A percentile compares a stretch with the other conserved stretches of the same genome.
Evolutionary conservation across 2,113 vertebrate genomes (phyloP).

Genomic region (Anguilla japonica): DNA sequence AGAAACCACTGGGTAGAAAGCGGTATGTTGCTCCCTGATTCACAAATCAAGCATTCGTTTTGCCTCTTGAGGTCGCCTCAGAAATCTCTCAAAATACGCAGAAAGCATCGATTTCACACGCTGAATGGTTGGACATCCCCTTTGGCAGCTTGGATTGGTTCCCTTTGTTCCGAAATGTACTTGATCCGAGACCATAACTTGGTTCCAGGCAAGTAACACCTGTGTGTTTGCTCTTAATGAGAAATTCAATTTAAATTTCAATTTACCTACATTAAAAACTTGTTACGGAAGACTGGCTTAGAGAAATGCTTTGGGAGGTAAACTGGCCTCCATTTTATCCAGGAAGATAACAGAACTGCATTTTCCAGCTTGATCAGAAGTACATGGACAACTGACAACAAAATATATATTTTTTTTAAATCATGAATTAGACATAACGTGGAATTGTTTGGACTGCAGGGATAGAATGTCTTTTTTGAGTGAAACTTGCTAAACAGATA

Average conservation of each 20-base stretch:
- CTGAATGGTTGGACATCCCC: neutral
- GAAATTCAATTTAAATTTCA: neutral
- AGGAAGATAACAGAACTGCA: neutral
- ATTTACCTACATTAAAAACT: neutral
- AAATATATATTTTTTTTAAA: neutral
- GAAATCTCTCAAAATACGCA: neutral
- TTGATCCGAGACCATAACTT: neutral
- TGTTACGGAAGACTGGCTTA: neutral
- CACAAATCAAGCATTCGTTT: neutral
- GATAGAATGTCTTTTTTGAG: neutral
- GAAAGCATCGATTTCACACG: neutral
- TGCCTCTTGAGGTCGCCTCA: neutral
- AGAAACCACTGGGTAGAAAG: neutral
- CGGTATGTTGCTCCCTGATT: neutral
- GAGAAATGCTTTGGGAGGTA: neutral
- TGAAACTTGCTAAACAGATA: neutral
- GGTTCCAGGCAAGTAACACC: neutral
- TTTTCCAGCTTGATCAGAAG: neutral
- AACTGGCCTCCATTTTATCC: neutral
- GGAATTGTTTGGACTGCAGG: neutral
- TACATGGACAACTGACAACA: neutral
- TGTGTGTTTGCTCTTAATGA: neutral
- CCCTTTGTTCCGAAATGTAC: neutral
- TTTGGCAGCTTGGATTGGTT: neutral
- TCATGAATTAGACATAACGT: neutral